Evolutionary conservation across 2,888 invertebrate genomes (phyloP).

Genomic region (Blera fallax): DNA sequence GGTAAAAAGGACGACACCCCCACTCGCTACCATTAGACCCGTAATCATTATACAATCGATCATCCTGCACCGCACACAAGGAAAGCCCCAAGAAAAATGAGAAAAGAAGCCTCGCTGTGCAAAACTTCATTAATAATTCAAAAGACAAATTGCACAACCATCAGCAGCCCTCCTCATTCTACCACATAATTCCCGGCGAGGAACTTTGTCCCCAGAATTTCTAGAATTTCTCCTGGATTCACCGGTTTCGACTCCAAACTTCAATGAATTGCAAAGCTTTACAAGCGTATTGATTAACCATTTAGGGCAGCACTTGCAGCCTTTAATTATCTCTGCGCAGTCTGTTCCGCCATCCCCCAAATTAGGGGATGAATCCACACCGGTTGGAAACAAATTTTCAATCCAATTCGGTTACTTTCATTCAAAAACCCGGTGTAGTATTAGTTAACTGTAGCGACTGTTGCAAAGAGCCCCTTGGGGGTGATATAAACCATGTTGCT

Average conservation of each 20-base stretch:
- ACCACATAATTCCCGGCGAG: background rate
- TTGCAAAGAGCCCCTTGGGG: constrained; percentile 63
- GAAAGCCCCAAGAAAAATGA: constrained; percentile 45
- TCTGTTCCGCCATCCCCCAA: constrained; percentile 21
- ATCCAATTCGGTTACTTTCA: constrained; percentile 49
- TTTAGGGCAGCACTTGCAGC: constrained; percentile 71
- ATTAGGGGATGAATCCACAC: constrained; percentile 46
- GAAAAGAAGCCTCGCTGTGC: constrained; percentile 33
- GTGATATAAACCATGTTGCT: constrained; percentile 39
- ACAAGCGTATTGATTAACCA: constrained; percentile 71
- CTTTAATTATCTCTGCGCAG: constrained; percentile 67
- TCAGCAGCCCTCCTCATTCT: constrained; percentile 11
- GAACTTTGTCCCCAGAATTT: constrained; percentile 36
- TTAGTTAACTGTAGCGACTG: constrained; percentile 14
- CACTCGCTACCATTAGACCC: constrained; percentile 33
- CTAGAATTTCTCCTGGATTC: constrained; percentile 26
- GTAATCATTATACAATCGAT: constrained; percentile 69
- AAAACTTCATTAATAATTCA: constrained; percentile 80
- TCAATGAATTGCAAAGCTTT: constrained; percentile 66
- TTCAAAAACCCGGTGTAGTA: constrained; percentile 14
- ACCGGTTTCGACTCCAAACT: constrained; percentile 43
- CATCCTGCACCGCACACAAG: constrained; percentile 53
- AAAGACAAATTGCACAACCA: constrained; percentile 78
- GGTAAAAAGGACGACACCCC: background rate
- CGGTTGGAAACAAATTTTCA: constrained; percentile 44